A percentile compares a stretch with the other conserved stretches of the same genome.
Evolutionary conservation across 2,888 invertebrate species (phyloP).

Genomic region (Petrophora chlorosata): DNA sequence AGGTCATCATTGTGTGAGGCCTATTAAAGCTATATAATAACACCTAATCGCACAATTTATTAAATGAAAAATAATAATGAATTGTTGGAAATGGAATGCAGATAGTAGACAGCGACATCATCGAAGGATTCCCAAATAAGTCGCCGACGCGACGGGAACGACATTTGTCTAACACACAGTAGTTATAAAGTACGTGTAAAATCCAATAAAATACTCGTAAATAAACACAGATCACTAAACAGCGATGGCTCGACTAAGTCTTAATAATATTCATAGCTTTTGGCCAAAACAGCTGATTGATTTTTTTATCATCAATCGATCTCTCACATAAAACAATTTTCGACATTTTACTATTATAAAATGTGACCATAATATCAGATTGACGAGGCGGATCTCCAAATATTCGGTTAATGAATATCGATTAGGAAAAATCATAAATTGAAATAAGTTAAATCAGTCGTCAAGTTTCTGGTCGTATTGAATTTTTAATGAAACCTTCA

Average conservation of each 20-base stretch:
- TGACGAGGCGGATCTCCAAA: constrained; percentile 20
- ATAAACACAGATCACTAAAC: neutral
- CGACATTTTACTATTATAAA: neutral
- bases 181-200: constrained; percentile 4
- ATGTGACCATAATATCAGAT: neutral
- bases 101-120: constrained; percentile 12
- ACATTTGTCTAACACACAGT: constrained; percentile 5
- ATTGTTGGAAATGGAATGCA: constrained; percentile 13
- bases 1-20: too few relatives aligned
- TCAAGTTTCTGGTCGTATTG: neutral
- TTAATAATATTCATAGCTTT: neutral
- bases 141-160: neutral
- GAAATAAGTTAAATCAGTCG: constrained; percentile 11
- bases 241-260: neutral
- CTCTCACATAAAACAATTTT: neutral
- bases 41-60: neutral
- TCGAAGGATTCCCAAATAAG: neutral
- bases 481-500: constrained; percentile 7
- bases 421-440: constrained; percentile 21
- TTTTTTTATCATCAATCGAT: neutral
- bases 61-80: neutral
- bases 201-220: neutral
- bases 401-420: constrained; percentile 25
- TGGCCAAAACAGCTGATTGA: neutral
- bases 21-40: too few relatives aligned